Evolutionary conservation across 2,797 vertebrate species (phyloP).

Genomic region (Mormyrops attenuatus): DNA sequence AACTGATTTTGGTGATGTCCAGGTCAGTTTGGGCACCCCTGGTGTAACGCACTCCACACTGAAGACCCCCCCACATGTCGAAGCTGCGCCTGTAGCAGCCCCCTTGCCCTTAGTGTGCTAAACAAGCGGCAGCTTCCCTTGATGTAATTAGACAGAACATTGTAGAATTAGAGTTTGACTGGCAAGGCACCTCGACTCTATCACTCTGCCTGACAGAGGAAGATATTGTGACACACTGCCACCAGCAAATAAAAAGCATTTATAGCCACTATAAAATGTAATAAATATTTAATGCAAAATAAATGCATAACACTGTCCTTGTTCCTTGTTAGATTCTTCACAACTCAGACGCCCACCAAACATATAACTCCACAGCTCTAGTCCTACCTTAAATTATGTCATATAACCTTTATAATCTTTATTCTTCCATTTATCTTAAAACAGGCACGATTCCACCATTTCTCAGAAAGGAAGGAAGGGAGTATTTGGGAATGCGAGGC

Average conservation of each 20-base stretch:
- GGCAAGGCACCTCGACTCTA: not conserved
- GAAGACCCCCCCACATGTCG: not conserved
- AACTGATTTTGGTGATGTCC: not conserved
- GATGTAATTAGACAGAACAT: not conserved
- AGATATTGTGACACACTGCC: not conserved
- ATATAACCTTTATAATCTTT: not conserved
- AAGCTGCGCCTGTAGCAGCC: not conserved
- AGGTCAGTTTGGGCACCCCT: not conserved
- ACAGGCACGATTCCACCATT: not conserved
- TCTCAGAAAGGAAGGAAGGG: not conserved
- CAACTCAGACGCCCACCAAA: not conserved
- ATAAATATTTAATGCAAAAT: constrained; percentile 4
- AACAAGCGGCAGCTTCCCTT: not conserved
- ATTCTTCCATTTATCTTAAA: not conserved
- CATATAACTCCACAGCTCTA: not conserved
- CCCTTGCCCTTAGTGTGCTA: not conserved
- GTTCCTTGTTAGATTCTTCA: not conserved
- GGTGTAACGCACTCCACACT: not conserved
- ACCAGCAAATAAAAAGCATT: not conserved
- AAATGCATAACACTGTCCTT: constrained; percentile 8
- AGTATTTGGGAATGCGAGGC: not conserved
- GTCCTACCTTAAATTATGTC: not conserved
- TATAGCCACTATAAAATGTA: constrained; percentile 6
- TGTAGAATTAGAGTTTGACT: not conserved
- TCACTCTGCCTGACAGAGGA: not conserved